Conservation (phyloP, 2,113 vertebrate species). For the Seriola quinqueradiata region DNA sequence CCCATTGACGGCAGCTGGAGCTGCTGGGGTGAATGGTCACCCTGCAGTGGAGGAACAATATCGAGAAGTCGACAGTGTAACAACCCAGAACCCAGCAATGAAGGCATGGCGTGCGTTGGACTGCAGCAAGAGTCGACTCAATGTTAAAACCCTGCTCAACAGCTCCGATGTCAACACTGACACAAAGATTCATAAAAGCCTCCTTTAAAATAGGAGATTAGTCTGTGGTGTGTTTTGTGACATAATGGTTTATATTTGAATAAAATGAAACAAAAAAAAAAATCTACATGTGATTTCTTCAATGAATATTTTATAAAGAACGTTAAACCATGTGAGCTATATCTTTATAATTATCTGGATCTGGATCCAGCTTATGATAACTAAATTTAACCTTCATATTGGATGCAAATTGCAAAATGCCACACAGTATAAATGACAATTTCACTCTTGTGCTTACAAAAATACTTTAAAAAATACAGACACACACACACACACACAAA, state of each 20-base stretch:
- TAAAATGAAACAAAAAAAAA: not conserved
- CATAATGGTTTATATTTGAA: not conserved
- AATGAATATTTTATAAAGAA: slow-evolving; percentile 14
- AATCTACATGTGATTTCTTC: not conserved
- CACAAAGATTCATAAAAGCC: not conserved
- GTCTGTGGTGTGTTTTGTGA: slow-evolving; percentile 12
- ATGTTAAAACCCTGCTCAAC: slow-evolving; percentile 73
- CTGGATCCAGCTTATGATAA: slow-evolving; percentile 13
- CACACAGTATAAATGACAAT: not conserved
- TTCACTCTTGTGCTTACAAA: not conserved
- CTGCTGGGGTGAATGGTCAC: slow-evolving; percentile 92
- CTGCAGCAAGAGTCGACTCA: slow-evolving; percentile 79
- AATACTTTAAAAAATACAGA: not conserved
- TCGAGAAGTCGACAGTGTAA: slow-evolving; percentile 88
- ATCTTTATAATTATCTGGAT: no score
- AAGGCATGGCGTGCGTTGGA: slow-evolving; percentile 85
- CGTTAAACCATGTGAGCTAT: not conserved
- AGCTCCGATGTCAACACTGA: not conserved
- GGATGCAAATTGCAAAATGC: not conserved
- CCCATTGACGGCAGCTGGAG: slow-evolving; percentile 89
- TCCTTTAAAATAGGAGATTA: not conserved
- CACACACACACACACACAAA: not conserved
- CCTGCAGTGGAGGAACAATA: slow-evolving; percentile 80
- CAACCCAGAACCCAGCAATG: slow-evolving; percentile 85
- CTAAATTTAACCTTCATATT: slow-evolving; percentile 7